Conservation (phyloP, 2,888 invertebrate genomes). For the Nomada fabriciana region DNA sequence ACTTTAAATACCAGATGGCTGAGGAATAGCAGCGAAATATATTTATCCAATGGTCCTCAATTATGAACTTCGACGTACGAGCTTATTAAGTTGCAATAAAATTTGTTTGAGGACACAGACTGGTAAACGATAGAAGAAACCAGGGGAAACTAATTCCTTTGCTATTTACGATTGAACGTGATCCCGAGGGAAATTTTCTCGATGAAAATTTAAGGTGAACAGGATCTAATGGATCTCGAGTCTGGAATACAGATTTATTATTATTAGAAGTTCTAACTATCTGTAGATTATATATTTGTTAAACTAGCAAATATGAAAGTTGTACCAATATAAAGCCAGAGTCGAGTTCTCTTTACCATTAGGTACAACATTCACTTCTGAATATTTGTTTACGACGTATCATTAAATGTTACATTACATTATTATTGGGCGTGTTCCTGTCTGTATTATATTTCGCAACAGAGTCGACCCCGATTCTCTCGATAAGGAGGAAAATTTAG, state of each 20-base stretch:
- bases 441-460: neutral
- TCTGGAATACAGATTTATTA: neutral
- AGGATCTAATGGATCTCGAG: neutral
- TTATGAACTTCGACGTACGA: conserved; percentile 37
- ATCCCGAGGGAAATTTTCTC: conserved; percentile 14
- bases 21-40: conserved; percentile 35
- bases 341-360: no score
- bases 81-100: conserved; percentile 42
- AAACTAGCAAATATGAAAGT: no score
- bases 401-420: neutral
- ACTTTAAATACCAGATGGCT: conserved; percentile 51
- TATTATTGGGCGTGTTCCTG: neutral
- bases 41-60: conserved; percentile 38
- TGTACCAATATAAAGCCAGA: no score
- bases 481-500: neutral
- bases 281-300: no score
- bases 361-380: no score
- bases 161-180: neutral
- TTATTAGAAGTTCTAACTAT: no score
- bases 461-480: neutral
- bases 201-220: conserved; percentile 12
- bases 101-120: conserved; percentile 17
- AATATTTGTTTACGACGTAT: no score
- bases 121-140: neutral
- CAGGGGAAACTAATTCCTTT: neutral